Conservation (phyloP, 2,888 invertebrate genomes). For the Cosmopolites sordidus region DNA sequence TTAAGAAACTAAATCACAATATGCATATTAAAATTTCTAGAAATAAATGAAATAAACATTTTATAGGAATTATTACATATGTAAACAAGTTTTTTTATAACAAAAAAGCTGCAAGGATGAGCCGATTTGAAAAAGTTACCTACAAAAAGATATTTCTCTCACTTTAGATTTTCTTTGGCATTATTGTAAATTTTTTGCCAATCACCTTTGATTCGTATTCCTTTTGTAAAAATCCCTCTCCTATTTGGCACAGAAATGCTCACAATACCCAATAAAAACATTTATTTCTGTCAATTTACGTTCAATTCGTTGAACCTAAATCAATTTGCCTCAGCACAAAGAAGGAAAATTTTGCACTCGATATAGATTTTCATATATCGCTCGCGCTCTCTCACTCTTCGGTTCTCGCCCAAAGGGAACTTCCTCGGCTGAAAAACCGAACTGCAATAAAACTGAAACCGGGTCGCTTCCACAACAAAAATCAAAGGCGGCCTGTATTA, state of each 20-base stretch:
- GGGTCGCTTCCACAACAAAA: constrained; percentile 20
- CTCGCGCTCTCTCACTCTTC: not conserved
- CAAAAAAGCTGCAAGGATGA: too few species aligned
- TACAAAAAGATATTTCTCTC: not conserved
- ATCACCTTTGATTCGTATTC: constrained; percentile 10
- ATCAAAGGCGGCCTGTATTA: constrained; percentile 23
- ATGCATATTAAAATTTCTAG: too few species aligned
- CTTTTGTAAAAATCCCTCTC: constrained; percentile 14
- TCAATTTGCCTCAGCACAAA: constrained; percentile 20
- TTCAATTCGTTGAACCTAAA: constrained; percentile 23
- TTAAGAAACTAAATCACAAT: too few species aligned
- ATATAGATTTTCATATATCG: constrained; percentile 25
- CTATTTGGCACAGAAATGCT: constrained; percentile 9
- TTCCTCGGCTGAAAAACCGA: constrained; percentile 20
- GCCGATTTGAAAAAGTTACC: not conserved
- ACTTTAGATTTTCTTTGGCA: not conserved
- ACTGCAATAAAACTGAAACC: constrained; percentile 24
- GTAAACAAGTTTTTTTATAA: too few species aligned
- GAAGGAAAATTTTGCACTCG: constrained; percentile 20
- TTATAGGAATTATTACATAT: too few species aligned
- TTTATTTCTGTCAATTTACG: constrained; percentile 21
- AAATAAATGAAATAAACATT: too few species aligned
- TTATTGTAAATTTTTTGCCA: constrained; percentile 8
- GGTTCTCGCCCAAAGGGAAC: constrained; percentile 11
- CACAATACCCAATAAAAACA: constrained; percentile 21